Percentiles rank a stretch among this genome's conserved stretches.
These are phyloP conservation scores for Cecropterus lyciades DNA, from an alignment of 1,140 invertebrate genomes.

Conservation along the genomic window DNA sequence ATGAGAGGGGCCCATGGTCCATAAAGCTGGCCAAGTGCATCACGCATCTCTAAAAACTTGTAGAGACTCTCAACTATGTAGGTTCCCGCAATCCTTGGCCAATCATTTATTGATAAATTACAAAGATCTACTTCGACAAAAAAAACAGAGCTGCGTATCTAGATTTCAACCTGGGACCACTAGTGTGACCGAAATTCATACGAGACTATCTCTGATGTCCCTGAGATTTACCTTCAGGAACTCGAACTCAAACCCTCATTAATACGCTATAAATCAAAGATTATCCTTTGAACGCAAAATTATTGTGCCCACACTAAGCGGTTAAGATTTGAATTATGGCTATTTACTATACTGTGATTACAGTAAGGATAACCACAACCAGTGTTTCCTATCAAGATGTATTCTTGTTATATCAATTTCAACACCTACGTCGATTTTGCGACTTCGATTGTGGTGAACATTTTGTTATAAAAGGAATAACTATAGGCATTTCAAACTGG, in stretches of 20 bases:
- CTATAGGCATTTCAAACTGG: too few species aligned
- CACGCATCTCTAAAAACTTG: too few species aligned
- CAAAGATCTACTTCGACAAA: too few species aligned
- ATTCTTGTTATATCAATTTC: conserved; percentile 24
- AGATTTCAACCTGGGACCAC: neutral
- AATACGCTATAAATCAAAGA: conserved; percentile 8
- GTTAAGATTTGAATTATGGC: conserved; percentile 34
- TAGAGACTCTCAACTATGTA: too few species aligned
- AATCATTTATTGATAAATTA: too few species aligned
- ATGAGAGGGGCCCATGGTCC: too few species aligned
- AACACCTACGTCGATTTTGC: conserved; percentile 19
- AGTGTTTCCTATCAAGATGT: conserved; percentile 29
- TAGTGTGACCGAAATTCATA: too few species aligned
- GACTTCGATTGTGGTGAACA: neutral
- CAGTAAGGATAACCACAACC: conserved; percentile 26
- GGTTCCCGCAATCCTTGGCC: too few species aligned
- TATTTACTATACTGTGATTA: conserved; percentile 32
- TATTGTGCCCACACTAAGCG: conserved; percentile 26
- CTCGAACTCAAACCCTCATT: neutral
- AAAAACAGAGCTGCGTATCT: too few species aligned
- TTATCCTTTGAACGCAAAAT: conserved; percentile 19
- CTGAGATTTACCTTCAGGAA: neutral
- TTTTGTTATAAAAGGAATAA: too few species aligned
- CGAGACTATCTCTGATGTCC: too few species aligned
- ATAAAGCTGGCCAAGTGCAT: too few species aligned